Conservation (phyloP, 2,888 invertebrate genomes). For the Atherix ibis region DNA sequence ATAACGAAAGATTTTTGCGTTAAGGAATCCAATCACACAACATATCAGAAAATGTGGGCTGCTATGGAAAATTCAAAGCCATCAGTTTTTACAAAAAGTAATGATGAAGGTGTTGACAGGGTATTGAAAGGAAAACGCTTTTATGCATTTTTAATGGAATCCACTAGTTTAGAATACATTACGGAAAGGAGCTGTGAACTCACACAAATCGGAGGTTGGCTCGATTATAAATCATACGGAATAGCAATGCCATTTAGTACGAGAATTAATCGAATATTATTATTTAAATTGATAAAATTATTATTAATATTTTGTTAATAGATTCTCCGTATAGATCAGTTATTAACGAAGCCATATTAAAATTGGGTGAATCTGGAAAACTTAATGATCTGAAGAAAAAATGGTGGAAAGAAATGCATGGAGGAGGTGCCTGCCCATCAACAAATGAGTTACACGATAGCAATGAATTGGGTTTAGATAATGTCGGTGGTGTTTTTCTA, state of each 20-base stretch:
- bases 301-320: no score
- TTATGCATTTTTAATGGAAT: constrained; percentile 95
- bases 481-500: constrained; percentile 84
- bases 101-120: constrained; percentile 69
- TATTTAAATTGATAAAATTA: no score
- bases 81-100: constrained; percentile 59
- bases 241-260: constrained; percentile 82
- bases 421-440: constrained; percentile 38
- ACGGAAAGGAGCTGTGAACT: constrained; percentile 67
- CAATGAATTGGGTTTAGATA: constrained; percentile 32
- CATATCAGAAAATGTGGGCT: constrained; percentile 79
- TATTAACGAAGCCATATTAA: constrained; percentile 75
- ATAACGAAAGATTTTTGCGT: constrained; percentile 16
- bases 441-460: constrained; percentile 22
- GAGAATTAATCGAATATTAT: no score
- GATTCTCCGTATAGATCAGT: constrained; percentile 61
- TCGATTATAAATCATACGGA: constrained; percentile 87
- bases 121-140: constrained; percentile 56
- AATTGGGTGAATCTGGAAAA: constrained; percentile 77
- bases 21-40: constrained; percentile 64
- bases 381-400: constrained; percentile 67
- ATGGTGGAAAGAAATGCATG: constrained; percentile 73
- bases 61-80: constrained; percentile 73
- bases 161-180: constrained; percentile 81
- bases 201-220: constrained; percentile 57